Base-by-base conservation (phyloP, 2,113 vertebrate genomes). In the human region DNA sequence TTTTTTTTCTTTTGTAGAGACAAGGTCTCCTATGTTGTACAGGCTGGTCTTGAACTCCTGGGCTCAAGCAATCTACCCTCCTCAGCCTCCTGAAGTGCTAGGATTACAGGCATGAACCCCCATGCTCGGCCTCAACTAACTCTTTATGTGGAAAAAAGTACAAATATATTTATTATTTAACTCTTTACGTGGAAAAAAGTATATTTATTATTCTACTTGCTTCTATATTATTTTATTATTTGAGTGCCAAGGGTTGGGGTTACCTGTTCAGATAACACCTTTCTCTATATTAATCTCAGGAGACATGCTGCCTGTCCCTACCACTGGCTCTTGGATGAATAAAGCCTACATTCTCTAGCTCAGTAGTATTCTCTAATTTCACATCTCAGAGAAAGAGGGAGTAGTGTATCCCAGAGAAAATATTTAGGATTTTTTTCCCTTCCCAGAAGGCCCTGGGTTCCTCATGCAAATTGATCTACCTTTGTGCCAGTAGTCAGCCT, bases 171-270 rank as follows among this genome's bases (percentile, higher is more conserved):
- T 61, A 30, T 61, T 61, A 61, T 61, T 61, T 66, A 84, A 68
- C 80, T 75, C 27, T 94, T 94, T 90, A 84, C 38, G n/a, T 82
- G 72, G 57, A 45, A 91, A 94, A 88, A 84, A 88, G 6, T 88
- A 82, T 43, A 30, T 83, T 86, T 80, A n/a, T 92, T 35, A 68
- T 8, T 76, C 25, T 75, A 45, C 23, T 38, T 68, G 10, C 20
- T 79, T 52, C n/a, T 61, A 6, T 10, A 30, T 52, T 61, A 79
- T 59, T 78, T 93, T 14, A 22, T 45, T 52, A 79, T 70, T 78
- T 93, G 79, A 32, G n/a, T 40, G 10, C 38, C 68, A 38, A 57
- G 50, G 45, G 23, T 70, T 96, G 82, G 45, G 82, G 11, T 55
- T 85, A 40, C 18, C 27, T 52, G 40, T 68, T 18, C 50, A 78